Base-by-base conservation (phyloP, 2,797 vertebrate genomes). In the Antrozous pallidus region DNA sequence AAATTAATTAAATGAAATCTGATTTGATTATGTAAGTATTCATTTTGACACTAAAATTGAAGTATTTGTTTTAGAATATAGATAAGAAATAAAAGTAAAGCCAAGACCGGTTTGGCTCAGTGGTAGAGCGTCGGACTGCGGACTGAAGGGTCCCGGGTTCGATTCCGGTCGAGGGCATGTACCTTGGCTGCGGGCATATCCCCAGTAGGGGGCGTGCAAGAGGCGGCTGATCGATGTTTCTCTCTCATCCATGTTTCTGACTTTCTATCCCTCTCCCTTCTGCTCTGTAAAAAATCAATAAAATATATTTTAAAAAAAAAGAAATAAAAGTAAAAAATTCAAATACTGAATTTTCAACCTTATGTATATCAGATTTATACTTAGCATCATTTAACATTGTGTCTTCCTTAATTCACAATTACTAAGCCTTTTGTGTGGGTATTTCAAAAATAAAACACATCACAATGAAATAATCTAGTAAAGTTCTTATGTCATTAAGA, bases 21-120 rank as follows among this genome's bases (percentile, higher is more conserved):
- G 54, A 95, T 61, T 82, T 88, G 83, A 87, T 95, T 88, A 45
- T 71, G 6, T 56, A 22, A 31, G 58, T 56, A 51, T 56, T 84
- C 63, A 22, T 36, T 94, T 94, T 91, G 12, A 86, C 42, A 63
- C n/a, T 83, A 36, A 95, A 70, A 91, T 61, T 93, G 83, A 93
- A 92, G 38, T 1, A 26, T 88, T 20, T 20, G 6, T 51, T 79
- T 75, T 54, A 94, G 63, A 85, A 58, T 47, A 61, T 4, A 73
- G 8, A n/a, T 79, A 18, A 95, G 28, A 80, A 70, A 42, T 18
- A 75, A 22, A 36, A 17, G 1, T 36, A 9, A 63, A 63, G n/a
- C n/a, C n/a, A n/a, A n/a, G n/a, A n/a, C n/a, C n/a, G n/a, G n/a
- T n/a, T n/a, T n/a, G n/a, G n/a, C n/a, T n/a, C n/a, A n/a, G n/a